Evolutionary conservation across 2,797 vertebrate genomes (phyloP), one percentile per base, ranked within the genome.

Genomic region (Capromys pilorides): DNA sequence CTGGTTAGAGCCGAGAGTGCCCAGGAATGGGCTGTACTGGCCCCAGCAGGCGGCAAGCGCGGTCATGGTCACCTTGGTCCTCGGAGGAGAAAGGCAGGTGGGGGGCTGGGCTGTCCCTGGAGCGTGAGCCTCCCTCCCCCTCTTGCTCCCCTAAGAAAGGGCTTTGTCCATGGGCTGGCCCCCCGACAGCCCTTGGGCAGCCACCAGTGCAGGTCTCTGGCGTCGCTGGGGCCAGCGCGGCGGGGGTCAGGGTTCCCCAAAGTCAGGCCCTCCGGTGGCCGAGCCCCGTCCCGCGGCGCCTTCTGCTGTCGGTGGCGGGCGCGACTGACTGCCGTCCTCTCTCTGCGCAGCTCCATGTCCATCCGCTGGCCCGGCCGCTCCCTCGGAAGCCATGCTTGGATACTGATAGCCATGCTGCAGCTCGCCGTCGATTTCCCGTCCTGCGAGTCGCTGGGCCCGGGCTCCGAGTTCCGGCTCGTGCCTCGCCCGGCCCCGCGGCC

Each of bases 351-450:
- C 91, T 95, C 19, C 24, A 87, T 97, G 78, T 98, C 97, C 97
- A 8, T 97, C 96, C 61, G 9, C 98, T 98, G 98, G 98, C 98
- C 98, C 95, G 97, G 97, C 98, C 97, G 97, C 97, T 97, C 98
- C 66, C 96, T 98, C 39, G 98, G 98, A 98, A 98, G 98, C 98
- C 98, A 98, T 97, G 98, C 98, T 96, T 98, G 98, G 98, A 98
- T 98, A 94, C 97, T 98, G 90, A 98, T 98, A 98, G 98, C 98
- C 98, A 98, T 98, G 98, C 98, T 98, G 94, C 98, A 98, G 97
- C 98, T 98, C 79, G 98, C 97, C 85, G 95, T 98, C 97, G 98
- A 98, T 96, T 97, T 98, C 11, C 97, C 98, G 2, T 92, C 97
- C 94, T 98, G 98, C 49, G 98, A 98, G 93, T 97, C 98, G 18